Evolutionary conservation across 2,113 vertebrate genomes (phyloP), one percentile per base, ranked within the genome.

Genomic region (Spermophilus dauricus): DNA sequence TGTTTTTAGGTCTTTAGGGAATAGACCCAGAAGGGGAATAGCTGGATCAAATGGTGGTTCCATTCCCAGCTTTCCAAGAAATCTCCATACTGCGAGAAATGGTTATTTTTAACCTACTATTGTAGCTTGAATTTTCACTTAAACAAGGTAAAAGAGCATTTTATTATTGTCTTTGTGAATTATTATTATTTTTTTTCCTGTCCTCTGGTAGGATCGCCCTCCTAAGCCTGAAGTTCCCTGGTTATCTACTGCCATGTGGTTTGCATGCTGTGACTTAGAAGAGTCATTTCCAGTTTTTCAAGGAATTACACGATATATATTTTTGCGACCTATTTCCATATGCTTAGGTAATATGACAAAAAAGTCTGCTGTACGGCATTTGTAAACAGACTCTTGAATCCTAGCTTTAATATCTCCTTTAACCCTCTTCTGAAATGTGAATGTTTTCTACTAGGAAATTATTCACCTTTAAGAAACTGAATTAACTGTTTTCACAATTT

Each of bases 221-320:
- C 91, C 97, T 78, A 99, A 98, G 92, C 99, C 99, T 39, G 97
- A 98, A 16, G 96, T 98, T 53, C 97, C 98, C 22, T 98, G 98
- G 99, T 96, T 99, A 72, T 97, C 98, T 96, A 98, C 99, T 73
- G 89, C 92, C 30, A 45, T 97, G 18, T 99, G 99, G 99, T 98
- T 98, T 75, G 98, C 98, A 0, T 99, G 98, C 93, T 99, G 98
- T 98, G 98, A 99, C 94, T 98, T 99, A 83, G 98, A 99, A 89
- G 96, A 99, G 85, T 95, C 69, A 1, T 96, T 99, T 85, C 97
- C 97, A 82, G 98, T 98, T 98, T 99, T 99, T 98, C 97, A 97
- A 56, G 98, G 98, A 95, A 98, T 99, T 86, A 98, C 98, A 48
- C 94, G 95, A 28, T 97, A 99, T 69, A 97, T 99, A 69, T 75